Conservation (phyloP, 2,888 invertebrate species). For the Amaurobius ferox region DNA sequence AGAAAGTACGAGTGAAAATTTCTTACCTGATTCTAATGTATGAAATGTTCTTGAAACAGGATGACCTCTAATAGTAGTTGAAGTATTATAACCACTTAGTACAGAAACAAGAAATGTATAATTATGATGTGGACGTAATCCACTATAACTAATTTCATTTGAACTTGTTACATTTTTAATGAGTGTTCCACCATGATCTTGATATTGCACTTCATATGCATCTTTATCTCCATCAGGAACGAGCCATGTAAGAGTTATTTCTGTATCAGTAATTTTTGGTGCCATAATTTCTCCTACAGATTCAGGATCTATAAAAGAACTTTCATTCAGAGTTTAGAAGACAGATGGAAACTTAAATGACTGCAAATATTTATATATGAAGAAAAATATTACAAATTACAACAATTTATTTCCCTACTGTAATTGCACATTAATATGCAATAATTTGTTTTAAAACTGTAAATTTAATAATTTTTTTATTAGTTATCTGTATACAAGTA, state of each 20-base stretch:
- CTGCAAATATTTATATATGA: too few relatives aligned
- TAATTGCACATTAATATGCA: too few relatives aligned
- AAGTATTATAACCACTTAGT: constrained; percentile 87
- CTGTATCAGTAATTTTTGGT: constrained; percentile 86
- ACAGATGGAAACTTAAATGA: too few relatives aligned
- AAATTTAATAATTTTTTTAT: too few relatives aligned
- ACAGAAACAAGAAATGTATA: constrained; percentile 93
- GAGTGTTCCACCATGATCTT: constrained; percentile 84
- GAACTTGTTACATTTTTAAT: constrained; percentile 84
- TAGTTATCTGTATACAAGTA: too few relatives aligned
- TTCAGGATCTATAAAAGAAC: constrained; percentile 84
- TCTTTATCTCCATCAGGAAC: constrained; percentile 87
- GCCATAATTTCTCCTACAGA: constrained; percentile 88
- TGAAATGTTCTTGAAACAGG: constrained; percentile 87
- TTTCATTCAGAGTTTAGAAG: too few relatives aligned
- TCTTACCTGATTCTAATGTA: constrained; percentile 82
- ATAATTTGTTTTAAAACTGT: too few relatives aligned
- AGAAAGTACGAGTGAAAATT: too few relatives aligned
- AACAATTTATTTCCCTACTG: too few relatives aligned
- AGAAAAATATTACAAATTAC: too few relatives aligned
- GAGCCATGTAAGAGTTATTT: constrained; percentile 88
- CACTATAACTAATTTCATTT: constrained; percentile 84
- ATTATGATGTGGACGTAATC: constrained; percentile 87
- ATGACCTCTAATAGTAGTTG: constrained; percentile 85
- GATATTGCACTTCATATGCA: constrained; percentile 89